Percentiles rank a stretch among this genome's conserved stretches.
phyloP scores from a whole-genome alignment of 2,888 invertebrate species.

The Drosophila ochracea region DNA sequence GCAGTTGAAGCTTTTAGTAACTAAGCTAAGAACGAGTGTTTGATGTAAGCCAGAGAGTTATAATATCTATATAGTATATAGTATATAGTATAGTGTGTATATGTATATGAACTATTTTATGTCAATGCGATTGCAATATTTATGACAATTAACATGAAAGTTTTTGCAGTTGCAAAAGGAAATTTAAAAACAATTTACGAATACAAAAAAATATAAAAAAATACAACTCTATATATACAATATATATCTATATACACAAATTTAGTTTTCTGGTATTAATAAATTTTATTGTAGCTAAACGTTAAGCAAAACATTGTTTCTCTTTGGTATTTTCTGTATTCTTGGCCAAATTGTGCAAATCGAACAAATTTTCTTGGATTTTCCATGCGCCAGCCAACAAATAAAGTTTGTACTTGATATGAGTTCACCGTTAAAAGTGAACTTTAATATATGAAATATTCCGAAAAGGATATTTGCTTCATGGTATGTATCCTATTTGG shows the following conservation, averaged over 20 bases:
- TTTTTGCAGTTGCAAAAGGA: constrained; percentile 33
- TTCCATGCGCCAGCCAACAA: neutral
- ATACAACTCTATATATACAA: constrained; percentile 57
- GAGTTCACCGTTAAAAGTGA: neutral
- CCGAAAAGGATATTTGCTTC: neutral
- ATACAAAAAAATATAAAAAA: constrained; percentile 4
- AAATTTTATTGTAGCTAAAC: constrained; percentile 82
- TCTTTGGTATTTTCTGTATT: neutral
- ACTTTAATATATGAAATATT: neutral
- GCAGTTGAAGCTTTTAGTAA: constrained; percentile 40
- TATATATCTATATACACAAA: constrained; percentile 79
- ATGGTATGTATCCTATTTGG: no score
- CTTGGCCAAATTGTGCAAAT: neutral
- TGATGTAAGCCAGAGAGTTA: constrained; percentile 29
- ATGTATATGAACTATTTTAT: constrained; percentile 57
- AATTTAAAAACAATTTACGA: constrained; percentile 21
- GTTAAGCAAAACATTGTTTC: constrained; percentile 50
- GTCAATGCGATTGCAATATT: constrained; percentile 47
- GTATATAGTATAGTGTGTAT: constrained; percentile 27
- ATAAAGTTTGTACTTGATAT: neutral
- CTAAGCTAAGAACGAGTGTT: constrained; percentile 44
- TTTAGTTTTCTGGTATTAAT: constrained; percentile 81
- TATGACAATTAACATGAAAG: constrained; percentile 19
- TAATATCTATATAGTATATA: constrained; percentile 23
- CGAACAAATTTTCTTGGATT: neutral